These are phyloP conservation scores for Drosophila nigritarsus DNA, from an alignment of 2,888 invertebrate species.

Conservation along the genomic window DNA sequence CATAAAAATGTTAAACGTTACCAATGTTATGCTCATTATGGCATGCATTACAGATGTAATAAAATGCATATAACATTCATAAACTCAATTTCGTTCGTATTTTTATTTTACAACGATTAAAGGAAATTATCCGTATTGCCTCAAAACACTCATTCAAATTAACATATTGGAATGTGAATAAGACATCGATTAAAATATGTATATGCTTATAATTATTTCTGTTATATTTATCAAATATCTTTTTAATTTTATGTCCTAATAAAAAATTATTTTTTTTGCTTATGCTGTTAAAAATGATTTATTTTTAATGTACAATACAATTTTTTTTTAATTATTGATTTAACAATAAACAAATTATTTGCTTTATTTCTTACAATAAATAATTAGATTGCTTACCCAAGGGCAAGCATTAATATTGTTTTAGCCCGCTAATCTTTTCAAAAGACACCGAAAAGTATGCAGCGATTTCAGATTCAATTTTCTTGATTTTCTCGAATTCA, in stretches of 20 bases:
- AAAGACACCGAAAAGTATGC: neutral
- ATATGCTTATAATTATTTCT: neutral
- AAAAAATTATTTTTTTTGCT: too few relatives aligned
- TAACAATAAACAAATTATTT: too few relatives aligned
- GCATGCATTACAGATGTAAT: neutral
- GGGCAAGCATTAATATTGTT: too few relatives aligned
- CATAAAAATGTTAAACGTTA: neutral
- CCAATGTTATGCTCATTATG: neutral
- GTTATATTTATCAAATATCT: neutral
- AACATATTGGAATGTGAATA: neutral
- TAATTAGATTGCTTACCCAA: too few relatives aligned
- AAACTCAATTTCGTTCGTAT: neutral
- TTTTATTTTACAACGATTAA: neutral
- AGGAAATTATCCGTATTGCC: neutral
- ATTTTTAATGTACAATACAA: too few relatives aligned
- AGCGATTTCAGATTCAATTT: neutral
- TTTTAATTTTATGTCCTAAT: neutral
- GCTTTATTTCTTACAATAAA: too few relatives aligned
- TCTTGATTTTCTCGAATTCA: neutral
- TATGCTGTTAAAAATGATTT: too few relatives aligned
- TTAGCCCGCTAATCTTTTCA: too few relatives aligned
- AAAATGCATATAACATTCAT: neutral
- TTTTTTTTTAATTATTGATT: too few relatives aligned
- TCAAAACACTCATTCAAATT: neutral
- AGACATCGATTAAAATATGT: neutral